Evolutionary conservation across 2,113 vertebrate genomes (phyloP).

Genomic region (Orcinus orca): DNA sequence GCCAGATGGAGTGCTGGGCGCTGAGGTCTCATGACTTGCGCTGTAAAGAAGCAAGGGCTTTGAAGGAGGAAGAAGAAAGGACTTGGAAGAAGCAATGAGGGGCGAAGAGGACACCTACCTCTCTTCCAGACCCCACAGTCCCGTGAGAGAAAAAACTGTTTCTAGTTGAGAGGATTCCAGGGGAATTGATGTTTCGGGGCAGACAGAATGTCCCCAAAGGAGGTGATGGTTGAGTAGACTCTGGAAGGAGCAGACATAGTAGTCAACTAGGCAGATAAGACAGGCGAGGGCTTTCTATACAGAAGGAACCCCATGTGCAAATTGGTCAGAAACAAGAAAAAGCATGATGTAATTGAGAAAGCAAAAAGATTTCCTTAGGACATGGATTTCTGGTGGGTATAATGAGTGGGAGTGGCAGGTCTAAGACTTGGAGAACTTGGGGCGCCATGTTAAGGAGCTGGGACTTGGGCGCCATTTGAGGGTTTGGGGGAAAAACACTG

Average conservation of each 20-base stretch:
- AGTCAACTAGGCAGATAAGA: not conserved
- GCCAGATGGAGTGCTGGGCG: not conserved
- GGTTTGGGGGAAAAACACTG: not conserved
- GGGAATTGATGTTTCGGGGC: not conserved
- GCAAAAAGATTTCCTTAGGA: not conserved
- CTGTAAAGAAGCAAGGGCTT: not conserved
- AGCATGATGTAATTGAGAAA: not conserved
- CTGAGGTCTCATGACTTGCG: not conserved
- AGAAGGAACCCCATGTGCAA: not conserved
- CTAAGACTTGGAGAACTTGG: not conserved
- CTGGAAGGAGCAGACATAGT: not conserved
- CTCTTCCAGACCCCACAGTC: not conserved
- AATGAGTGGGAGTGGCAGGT: not conserved
- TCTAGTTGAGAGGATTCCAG: not conserved
- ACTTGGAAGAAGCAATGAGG: not conserved
- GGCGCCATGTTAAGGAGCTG: not conserved
- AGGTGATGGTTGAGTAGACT: not conserved
- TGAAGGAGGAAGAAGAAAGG: not conserved
- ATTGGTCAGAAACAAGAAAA: not conserved
- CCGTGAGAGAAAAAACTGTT: not conserved
- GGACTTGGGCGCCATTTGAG: not conserved
- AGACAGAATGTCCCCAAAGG: not conserved
- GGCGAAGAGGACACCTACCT: not conserved
- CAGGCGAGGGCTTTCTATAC: not conserved
- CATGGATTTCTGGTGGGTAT: not conserved